phyloP scores from a whole-genome alignment of 2,113 vertebrate species.

The Trachemys scripta region DNA sequence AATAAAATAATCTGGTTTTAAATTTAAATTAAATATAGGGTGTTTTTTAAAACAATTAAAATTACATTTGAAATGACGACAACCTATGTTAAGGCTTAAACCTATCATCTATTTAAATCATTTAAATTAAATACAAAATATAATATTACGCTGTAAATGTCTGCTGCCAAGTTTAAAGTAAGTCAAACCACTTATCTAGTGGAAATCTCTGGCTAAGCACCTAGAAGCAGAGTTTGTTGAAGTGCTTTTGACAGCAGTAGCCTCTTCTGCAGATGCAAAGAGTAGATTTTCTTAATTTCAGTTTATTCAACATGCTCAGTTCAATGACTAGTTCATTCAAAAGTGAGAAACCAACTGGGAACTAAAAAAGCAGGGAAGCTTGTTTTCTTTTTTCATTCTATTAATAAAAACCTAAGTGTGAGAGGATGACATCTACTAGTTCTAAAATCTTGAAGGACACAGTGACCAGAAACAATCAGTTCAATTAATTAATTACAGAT shows the following conservation, averaged over 20 bases:
- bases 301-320: not conserved
- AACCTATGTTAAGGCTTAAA: not conserved
- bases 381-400: not conserved
- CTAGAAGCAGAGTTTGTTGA: not conserved
- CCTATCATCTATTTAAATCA: not conserved
- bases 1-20: not conserved
- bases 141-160: not conserved
- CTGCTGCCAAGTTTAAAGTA: not conserved
- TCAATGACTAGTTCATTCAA: not conserved
- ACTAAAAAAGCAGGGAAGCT: not conserved
- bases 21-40: not conserved
- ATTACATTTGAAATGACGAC: not conserved
- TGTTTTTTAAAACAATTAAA: no score
- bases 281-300: not conserved
- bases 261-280: not conserved
- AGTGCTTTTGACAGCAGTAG: not conserved
- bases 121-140: no score
- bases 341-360: not conserved
- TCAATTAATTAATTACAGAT: not conserved
- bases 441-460: not conserved
- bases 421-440: not conserved
- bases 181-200: not conserved
- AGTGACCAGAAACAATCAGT: not conserved
- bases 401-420: not conserved
- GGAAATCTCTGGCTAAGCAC: not conserved